Evolutionary conservation across 2,888 invertebrate species (phyloP).

Genomic region (Eledone cirrhosa): DNA sequence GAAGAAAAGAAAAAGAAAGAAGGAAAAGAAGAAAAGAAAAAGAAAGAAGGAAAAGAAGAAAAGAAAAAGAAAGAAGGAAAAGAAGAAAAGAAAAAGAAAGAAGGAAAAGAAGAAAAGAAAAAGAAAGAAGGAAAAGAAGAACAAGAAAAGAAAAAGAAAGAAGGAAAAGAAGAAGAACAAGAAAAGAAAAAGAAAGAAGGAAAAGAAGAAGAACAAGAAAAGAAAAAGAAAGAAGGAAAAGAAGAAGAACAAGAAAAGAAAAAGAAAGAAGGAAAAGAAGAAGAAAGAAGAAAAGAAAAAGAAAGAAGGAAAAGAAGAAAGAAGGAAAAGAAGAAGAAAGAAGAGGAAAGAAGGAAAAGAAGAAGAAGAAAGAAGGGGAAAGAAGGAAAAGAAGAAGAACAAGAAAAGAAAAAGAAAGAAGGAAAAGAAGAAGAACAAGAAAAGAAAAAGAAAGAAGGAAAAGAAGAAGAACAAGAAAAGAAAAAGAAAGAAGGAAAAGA

Average conservation of each 20-base stretch:
- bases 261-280: neutral
- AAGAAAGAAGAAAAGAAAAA: neutral
- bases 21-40: neutral
- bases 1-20: neutral
- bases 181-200: neutral
- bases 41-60: conserved; percentile 1
- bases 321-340: neutral
- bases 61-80: neutral
- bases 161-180: neutral
- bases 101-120: neutral
- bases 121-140: neutral
- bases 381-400: neutral
- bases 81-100: neutral
- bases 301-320: neutral
- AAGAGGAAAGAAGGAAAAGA: neutral
- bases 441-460: too few relatives aligned
- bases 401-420: too few relatives aligned
- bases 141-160: neutral
- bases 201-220: neutral
- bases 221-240: neutral
- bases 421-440: too few relatives aligned
- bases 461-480: neutral
- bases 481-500: too few relatives aligned
- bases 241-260: neutral
- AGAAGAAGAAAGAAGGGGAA: too few relatives aligned